Base-by-base conservation (phyloP, 1,140 invertebrate genomes). In the Drosophila setifemur region DNA sequence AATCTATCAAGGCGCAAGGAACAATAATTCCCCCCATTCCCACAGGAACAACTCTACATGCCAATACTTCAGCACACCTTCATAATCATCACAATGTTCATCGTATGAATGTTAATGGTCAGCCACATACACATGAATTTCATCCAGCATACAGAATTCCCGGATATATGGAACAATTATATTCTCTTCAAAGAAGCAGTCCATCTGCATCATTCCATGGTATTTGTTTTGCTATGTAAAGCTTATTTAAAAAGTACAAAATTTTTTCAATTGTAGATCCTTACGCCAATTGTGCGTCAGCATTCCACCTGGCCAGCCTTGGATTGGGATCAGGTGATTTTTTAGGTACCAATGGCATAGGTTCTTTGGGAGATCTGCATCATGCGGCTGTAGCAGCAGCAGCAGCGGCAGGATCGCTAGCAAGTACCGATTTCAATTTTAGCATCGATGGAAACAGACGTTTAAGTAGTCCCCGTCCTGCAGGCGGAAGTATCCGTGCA, bases 401-500 rank as follows among this genome's bases (percentile, higher is more conserved):
- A 7, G 75, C 75, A 0, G 87, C 83, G 0, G 79, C 77, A 2
- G 77, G 94, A 48, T 94, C 94, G n/a, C 90, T 95, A 45, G 93
- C 94, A 9, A 95, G 94, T 31, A 93, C 94, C 2, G 95, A 95
- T 77, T 94, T 95, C 76, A 94, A 94, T 8, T 95, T 95, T 70
- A 95, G 94, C 49, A 91, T 95, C 54, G 94, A 96, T 91, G 94
- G 94, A 92, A 77, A 64, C 5, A 52, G 74, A 5, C 66, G 83
- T 5, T 26, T 83, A n/a, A 93, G 91, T 18, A 91, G 91, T 8
- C 89, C 93, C 4, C 91, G 93, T 43, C 74, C 93, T 19, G 90
- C 91, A 6, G 90, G 91, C 60, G 73, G 92, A 2, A 92, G 91
- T 77, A 81, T 94, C 90, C 78, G 93, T 57, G 88, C 93, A 90